Percentiles rank a stretch among this genome's conserved stretches.
Evolutionary conservation across 2,888 invertebrate species (phyloP).

Genomic region (Netelia melanura): DNA sequence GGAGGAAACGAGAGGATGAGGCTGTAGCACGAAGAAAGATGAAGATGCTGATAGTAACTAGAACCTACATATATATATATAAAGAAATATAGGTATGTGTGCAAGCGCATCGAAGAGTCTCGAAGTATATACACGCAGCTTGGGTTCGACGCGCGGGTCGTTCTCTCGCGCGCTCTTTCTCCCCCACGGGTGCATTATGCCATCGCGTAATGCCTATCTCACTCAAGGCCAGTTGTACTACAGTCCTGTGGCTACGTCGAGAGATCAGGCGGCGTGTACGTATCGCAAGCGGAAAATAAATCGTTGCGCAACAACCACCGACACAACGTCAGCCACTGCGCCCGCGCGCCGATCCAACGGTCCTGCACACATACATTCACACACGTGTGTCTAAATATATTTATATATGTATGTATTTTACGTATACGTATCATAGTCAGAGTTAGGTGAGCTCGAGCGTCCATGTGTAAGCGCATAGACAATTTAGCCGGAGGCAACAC

Average conservation of each 20-base stretch:
- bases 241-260: slow-evolving; percentile 71
- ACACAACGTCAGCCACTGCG: slow-evolving; percentile 59
- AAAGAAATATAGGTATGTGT: not conserved
- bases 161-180: slow-evolving; percentile 38
- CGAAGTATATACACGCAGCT: slow-evolving; percentile 65
- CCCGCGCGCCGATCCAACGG: slow-evolving; percentile 58
- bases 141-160: slow-evolving; percentile 57
- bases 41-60: slow-evolving; percentile 66
- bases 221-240: slow-evolving; percentile 84
- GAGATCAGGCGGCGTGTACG: slow-evolving; percentile 70
- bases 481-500: slow-evolving; percentile 53
- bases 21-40: slow-evolving; percentile 57
- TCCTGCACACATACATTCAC: slow-evolving; percentile 19
- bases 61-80: not conserved
- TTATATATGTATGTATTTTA: not conserved
- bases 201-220: slow-evolving; percentile 82
- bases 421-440: too few relatives aligned
- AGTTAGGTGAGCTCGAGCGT: too few relatives aligned
- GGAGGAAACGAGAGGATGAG: slow-evolving; percentile 46
- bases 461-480: not conserved
- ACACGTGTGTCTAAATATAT: not conserved
- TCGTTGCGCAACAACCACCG: slow-evolving; percentile 81
- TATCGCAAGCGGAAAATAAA: slow-evolving; percentile 82
- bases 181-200: slow-evolving; percentile 78
- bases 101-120: slow-evolving; percentile 8